Percentiles rank a stretch among this genome's conserved stretches.
Conservation (phyloP, 2,888 invertebrate species). For the Tipula lateralis region DNA sequence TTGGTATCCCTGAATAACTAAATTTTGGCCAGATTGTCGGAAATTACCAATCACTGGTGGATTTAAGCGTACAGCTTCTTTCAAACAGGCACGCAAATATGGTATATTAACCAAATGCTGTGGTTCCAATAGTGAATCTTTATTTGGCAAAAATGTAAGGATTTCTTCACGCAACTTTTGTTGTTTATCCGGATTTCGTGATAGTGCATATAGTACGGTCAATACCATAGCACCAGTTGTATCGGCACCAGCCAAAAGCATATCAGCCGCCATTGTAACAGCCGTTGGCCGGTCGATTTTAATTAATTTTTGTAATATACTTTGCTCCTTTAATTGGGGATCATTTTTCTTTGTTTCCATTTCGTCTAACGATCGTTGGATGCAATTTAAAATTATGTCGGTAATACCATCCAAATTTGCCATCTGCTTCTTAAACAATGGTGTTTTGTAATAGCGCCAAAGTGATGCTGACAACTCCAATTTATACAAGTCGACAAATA, state of each 20-base stretch:
- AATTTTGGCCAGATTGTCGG: conserved; percentile 53
- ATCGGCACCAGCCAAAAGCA: conserved; percentile 66
- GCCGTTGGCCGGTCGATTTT: conserved; percentile 59
- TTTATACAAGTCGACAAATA: conserved; percentile 29
- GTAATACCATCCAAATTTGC: conserved; percentile 39
- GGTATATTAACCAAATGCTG: conserved; percentile 51
- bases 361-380: neutral
- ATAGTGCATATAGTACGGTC: conserved; percentile 56
- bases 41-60: conserved; percentile 58
- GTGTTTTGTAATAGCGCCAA: conserved; percentile 43
- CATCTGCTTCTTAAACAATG: conserved; percentile 40
- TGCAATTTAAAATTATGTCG: conserved; percentile 31
- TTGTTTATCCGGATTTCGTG: conserved; percentile 60
- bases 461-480: conserved; percentile 44
- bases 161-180: conserved; percentile 58
- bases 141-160: conserved; percentile 46
- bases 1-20: conserved; percentile 59
- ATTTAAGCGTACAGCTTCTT: conserved; percentile 62
- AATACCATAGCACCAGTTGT: conserved; percentile 53
- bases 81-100: conserved; percentile 69
- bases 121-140: conserved; percentile 47
- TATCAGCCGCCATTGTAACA: conserved; percentile 62
- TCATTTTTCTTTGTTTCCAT: neutral
- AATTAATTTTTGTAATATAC: conserved; percentile 62
- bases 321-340: conserved; percentile 45